phyloP scores from a whole-genome alignment of 2,797 vertebrate species.

The Sciurus carolinensis region DNA sequence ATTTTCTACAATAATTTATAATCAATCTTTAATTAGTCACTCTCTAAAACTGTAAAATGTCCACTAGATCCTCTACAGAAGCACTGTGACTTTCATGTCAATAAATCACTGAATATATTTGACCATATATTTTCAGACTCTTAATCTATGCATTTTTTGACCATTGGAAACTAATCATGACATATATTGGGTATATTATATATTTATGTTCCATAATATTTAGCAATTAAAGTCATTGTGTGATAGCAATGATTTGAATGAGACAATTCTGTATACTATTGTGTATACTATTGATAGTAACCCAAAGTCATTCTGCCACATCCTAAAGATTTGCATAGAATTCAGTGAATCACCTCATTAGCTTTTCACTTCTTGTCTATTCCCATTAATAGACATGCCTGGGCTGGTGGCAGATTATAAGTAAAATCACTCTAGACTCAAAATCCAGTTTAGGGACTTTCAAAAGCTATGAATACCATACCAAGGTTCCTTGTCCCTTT shows the following conservation, averaged over 20 bases:
- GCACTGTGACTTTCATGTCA: not conserved
- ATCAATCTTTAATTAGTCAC: not conserved
- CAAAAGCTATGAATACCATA: not conserved
- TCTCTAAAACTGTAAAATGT: constrained; percentile 35
- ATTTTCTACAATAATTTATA: not conserved
- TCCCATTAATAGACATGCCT: not conserved
- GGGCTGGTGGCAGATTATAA: not conserved
- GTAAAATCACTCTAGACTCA: not conserved
- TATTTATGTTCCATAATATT: not conserved
- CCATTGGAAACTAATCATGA: constrained; percentile 13
- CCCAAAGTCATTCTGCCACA: not conserved
- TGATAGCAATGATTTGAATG: constrained; percentile 13
- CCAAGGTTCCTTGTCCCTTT: not conserved
- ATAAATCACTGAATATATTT: constrained; percentile 51
- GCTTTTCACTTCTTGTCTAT: not conserved
- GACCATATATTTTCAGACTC: not conserved
- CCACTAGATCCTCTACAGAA: not conserved
- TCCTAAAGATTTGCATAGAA: not conserved
- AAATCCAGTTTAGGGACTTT: not conserved
- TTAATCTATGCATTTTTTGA: not conserved
- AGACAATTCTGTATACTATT: constrained; percentile 14
- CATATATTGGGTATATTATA: not conserved
- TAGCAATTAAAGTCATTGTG: constrained; percentile 20
- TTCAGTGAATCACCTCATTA: not conserved
- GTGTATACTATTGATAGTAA: not conserved